Base-by-base conservation (phyloP, 2,113 vertebrate species). In the Xenus cinereus region DNA sequence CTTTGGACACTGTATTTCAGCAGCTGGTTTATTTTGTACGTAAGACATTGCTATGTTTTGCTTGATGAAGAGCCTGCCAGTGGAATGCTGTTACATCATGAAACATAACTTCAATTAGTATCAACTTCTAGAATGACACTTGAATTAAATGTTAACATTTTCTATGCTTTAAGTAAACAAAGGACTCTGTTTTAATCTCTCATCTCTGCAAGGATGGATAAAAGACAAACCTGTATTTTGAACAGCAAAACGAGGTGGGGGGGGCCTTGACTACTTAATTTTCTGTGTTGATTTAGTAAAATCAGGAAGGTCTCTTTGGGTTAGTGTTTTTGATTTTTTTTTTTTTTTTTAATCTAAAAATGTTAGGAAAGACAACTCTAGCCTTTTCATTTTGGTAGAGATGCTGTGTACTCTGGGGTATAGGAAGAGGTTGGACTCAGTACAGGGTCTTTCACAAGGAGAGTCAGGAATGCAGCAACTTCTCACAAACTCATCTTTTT, bases 121-220 rank as follows among this genome's bases (percentile, higher is more conserved):
- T 81, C 63, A 90, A 43, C 76, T 88, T 88, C 63, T 93, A 84
- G 74, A 96, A 84, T 88, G 93, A 94, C 93, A 73, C 41, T 89
- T 79, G 35, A 94, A 90, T 94, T 97, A 96, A 96, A 96, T 97
- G 86, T 95, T 96, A 96, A 83, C 87, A 95, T 95, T 90, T 96
- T 77, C 75, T 94, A 0, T 93, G 68, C 82, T 88, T 83, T 85
- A 93, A 88, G 90, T 94, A 96, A 96, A 96, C 75, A 93, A 73
- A 91, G 22, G 16, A 54, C 59, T 84, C 33, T 32, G 77, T 71
- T 95, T 96, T 84, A 83, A 63, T 93, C 54, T 66, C 27, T 5
- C 17, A 37, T 85, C 35, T 87, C 37, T 80, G 24, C 43, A 93
- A 69, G 26, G 53, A 57, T 3, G 8, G 28, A 19, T 85, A 59